These are phyloP conservation scores for Pangasius larnaudii DNA, from an alignment of 2,797 vertebrate genomes.

Conservation along the genomic window DNA sequence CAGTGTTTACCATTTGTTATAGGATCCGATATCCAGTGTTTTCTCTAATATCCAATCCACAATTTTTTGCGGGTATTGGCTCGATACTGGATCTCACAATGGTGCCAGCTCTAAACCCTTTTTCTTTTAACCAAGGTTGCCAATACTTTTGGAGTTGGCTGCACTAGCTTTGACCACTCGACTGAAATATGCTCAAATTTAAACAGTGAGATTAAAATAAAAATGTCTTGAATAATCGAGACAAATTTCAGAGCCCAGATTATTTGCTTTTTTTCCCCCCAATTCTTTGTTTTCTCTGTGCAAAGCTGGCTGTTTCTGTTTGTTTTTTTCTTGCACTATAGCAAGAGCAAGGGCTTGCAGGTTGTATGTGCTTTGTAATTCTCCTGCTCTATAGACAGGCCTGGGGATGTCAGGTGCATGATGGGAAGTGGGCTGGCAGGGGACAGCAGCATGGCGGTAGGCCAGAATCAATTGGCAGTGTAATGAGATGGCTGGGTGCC, in stretches of 20 bases:
- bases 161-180: not conserved
- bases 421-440: conserved; percentile 66
- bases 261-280: not conserved
- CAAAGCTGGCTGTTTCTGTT: conserved; percentile 16
- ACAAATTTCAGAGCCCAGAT: not conserved
- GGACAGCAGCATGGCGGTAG: conserved; percentile 71
- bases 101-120: not conserved
- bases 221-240: not conserved
- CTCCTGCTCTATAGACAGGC: conserved; percentile 60
- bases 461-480: conserved; percentile 88
- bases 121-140: not conserved
- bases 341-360: conserved; percentile 14
- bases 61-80: not conserved
- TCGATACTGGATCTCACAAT: not conserved
- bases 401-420: conserved; percentile 71
- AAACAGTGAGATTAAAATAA: not conserved
- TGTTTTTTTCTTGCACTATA: conserved; percentile 19
- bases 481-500: conserved; percentile 87
- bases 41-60: not conserved
- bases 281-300: conserved; percentile 19
- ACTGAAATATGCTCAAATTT: not conserved
- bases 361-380: conserved; percentile 50
- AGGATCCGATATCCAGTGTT: not conserved
- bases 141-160: not conserved
- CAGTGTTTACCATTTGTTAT: not conserved